Percentiles rank a stretch among this genome's conserved stretches.
Conservation (phyloP, 2,113 vertebrate genomes). For the Aldabrachelys gigantea region DNA sequence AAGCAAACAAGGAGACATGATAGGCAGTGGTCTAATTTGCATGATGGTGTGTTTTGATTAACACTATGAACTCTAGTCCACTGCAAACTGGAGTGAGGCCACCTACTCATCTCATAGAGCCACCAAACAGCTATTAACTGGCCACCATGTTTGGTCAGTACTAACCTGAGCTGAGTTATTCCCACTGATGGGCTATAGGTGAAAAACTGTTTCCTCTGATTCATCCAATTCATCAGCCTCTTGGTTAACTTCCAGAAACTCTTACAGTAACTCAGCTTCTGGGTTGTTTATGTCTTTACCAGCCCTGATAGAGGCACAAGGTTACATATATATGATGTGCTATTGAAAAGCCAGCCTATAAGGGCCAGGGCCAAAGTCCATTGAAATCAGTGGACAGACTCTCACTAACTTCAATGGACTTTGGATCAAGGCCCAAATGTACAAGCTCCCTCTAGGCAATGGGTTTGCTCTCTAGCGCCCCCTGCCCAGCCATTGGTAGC, state of each 20-base stretch:
- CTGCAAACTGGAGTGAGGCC: not conserved
- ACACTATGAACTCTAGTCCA: not conserved
- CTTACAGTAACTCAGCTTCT: not conserved
- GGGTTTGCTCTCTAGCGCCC: not conserved
- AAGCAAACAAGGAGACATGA: not conserved
- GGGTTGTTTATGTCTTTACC: not conserved
- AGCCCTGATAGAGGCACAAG: not conserved
- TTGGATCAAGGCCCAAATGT: not conserved
- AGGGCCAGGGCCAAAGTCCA: accelerated
- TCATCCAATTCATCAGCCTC: not conserved
- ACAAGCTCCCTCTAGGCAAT: not conserved
- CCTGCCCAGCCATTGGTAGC: not conserved
- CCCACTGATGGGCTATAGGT: not conserved
- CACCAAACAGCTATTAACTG: not conserved
- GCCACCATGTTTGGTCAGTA: not conserved
- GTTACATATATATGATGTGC: not conserved
- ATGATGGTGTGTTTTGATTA: not conserved
- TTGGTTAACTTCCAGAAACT: not conserved
- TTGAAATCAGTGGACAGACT: not conserved
- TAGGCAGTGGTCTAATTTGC: not conserved
- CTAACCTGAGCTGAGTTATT: not conserved
- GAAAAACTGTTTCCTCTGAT: not conserved
- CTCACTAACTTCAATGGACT: accelerated
- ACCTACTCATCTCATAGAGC: not conserved
- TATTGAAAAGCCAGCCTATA: not conserved